Conservation (phyloP, 2,888 invertebrate species). For the Copidosoma aretas region DNA sequence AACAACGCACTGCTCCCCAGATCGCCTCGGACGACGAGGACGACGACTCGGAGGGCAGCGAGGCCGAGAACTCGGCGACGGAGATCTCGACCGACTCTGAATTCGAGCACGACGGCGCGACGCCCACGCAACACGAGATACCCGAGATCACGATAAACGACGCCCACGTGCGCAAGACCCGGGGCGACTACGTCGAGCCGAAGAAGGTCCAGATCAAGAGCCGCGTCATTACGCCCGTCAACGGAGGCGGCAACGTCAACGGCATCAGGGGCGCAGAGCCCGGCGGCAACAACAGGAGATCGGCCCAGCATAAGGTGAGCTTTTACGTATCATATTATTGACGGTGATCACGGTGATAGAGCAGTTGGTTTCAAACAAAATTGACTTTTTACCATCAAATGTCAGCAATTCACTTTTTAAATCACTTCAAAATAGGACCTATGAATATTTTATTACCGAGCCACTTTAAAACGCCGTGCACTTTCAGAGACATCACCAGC, state of each 20-base stretch:
- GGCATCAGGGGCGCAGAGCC: slow-evolving; percentile 25
- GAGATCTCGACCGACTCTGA: slow-evolving; percentile 93
- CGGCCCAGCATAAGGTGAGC: neutral
- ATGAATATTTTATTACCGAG: too few species aligned
- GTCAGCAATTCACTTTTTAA: too few species aligned
- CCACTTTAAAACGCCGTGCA: neutral
- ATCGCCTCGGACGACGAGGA: slow-evolving; percentile 69
- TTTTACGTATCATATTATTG: neutral
- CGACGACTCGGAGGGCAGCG: slow-evolving; percentile 70
- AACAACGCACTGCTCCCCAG: slow-evolving; percentile 57
- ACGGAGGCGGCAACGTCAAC: slow-evolving; percentile 55
- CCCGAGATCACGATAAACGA: slow-evolving; percentile 81
- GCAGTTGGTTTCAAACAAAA: too few species aligned
- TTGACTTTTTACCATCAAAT: too few species aligned
- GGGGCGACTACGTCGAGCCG: slow-evolving; percentile 62
- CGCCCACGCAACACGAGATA: slow-evolving; percentile 73
- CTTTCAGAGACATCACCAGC: slow-evolving; percentile 30
- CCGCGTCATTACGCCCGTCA: slow-evolving; percentile 62
- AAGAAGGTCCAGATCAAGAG: slow-evolving; percentile 71
- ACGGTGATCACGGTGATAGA: too few species aligned
- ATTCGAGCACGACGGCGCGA: slow-evolving; percentile 81
- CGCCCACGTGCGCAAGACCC: slow-evolving; percentile 66
- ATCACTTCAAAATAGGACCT: too few species aligned
- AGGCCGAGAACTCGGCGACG: slow-evolving; percentile 83
- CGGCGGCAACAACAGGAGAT: slow-evolving; percentile 25